phyloP scores from a whole-genome alignment of 2,113 vertebrate genomes.

The Bujurquina vittata region DNA sequence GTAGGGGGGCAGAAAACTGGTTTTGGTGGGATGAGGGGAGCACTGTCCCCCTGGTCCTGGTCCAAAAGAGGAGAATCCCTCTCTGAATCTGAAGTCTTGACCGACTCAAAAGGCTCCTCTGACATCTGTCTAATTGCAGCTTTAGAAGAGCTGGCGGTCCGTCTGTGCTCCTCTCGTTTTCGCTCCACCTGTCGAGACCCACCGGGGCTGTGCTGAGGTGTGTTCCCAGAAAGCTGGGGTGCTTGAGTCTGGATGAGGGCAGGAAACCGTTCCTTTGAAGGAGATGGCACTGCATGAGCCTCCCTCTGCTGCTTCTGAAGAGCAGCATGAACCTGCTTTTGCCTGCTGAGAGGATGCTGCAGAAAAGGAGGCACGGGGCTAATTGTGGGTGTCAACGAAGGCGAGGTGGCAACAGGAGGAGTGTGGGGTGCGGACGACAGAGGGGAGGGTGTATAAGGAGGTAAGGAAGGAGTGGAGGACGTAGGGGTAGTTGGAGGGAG shows the following conservation, averaged over 20 bases:
- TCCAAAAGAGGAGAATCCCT: conserved; percentile 79
- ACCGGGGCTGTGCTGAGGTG: conserved; percentile 55
- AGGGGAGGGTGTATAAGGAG: conserved; percentile 71
- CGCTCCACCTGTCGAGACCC: conserved; percentile 39
- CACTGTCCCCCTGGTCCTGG: conserved; percentile 75
- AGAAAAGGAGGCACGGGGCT: conserved; percentile 62
- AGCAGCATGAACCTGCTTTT: conserved; percentile 64
- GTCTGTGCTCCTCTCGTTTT: conserved; percentile 46
- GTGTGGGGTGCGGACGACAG: conserved; percentile 75
- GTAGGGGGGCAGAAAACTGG: conserved; percentile 83
- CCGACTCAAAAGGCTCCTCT: conserved; percentile 68
- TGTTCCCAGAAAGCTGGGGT: conserved; percentile 38
- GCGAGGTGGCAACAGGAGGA: conserved; percentile 71
- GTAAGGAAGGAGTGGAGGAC: conserved; percentile 70
- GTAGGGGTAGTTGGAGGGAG: conserved; percentile 64
- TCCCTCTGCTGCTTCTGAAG: conserved; percentile 70
- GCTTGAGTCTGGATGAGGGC: conserved; percentile 22
- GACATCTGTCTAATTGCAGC: conserved; percentile 60
- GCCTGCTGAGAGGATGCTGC: conserved; percentile 68
- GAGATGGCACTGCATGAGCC: conserved; percentile 31
- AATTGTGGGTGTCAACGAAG: conserved; percentile 62
- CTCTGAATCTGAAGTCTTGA: conserved; percentile 77
- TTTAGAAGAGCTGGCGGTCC: conserved; percentile 62
- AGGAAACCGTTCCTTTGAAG: conserved; percentile 64
- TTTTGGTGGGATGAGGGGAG: conserved; percentile 80